Conservation (phyloP, 2,113 vertebrate genomes). For the Nannospalax galili region DNA sequence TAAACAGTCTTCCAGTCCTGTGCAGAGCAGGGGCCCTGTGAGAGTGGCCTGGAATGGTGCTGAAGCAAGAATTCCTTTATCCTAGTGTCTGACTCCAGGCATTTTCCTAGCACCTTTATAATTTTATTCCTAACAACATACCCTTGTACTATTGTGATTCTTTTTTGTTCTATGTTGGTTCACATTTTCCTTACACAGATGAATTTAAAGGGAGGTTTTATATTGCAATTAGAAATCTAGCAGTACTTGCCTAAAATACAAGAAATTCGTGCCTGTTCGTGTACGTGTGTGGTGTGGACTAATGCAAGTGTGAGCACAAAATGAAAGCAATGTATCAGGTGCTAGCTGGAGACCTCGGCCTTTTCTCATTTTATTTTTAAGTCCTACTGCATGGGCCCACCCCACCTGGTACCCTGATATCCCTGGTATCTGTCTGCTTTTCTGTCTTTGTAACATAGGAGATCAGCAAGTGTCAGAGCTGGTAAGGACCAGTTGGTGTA, state of each 20-base stretch:
- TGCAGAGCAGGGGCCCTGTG: background rate
- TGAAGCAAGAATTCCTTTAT: background rate
- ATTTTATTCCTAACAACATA: background rate
- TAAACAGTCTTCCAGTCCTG: background rate
- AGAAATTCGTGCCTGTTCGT: background rate
- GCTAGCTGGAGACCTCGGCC: background rate
- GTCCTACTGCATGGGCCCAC: background rate
- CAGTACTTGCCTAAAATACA: constrained; percentile 9
- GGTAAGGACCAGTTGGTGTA: background rate
- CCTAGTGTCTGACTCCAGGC: background rate
- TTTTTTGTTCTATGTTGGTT: background rate
- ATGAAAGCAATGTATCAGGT: background rate
- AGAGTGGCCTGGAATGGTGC: background rate
- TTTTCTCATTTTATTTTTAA: background rate
- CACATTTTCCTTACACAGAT: background rate
- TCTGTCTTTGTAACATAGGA: background rate
- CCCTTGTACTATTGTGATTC: background rate
- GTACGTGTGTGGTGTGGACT: background rate
- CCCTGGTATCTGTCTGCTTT: background rate
- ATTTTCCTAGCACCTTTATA: background rate
- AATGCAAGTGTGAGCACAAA: background rate
- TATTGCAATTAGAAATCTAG: background rate
- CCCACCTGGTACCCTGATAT: background rate
- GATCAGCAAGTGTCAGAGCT: background rate
- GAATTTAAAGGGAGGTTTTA: constrained; percentile 46